Percentiles rank a stretch among this genome's conserved stretches.
Evolutionary conservation across 1,140 invertebrate species (phyloP).

Genomic region (Drosophila repleta): DNA sequence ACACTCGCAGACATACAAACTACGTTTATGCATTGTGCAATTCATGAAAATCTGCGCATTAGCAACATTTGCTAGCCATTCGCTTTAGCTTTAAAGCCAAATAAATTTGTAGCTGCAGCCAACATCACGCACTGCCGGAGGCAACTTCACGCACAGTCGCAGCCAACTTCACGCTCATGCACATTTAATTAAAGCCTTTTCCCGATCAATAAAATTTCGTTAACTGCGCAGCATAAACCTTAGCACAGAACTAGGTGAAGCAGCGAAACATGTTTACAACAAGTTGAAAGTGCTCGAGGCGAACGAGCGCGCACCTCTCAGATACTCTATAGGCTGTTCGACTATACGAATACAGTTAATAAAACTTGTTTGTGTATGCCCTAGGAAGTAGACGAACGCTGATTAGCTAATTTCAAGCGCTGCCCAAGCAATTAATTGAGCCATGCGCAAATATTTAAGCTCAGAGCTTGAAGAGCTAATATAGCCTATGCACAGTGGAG

Average conservation of each 20-base stretch:
- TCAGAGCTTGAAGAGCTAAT: neutral
- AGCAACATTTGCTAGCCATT: neutral
- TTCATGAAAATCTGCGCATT: slow-evolving; percentile 16
- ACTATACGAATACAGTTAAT: too few relatives aligned
- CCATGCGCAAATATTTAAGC: neutral
- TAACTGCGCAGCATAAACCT: slow-evolving; percentile 15
- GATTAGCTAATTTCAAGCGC: too few relatives aligned
- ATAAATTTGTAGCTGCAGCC: neutral
- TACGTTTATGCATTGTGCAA: slow-evolving; percentile 15
- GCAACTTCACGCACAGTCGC: neutral
- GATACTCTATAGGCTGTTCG: slow-evolving; percentile 3
- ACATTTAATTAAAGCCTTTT: neutral
- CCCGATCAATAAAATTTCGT: slow-evolving; percentile 3
- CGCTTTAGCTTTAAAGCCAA: neutral
- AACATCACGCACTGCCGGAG: neutral
- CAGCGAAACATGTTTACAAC: slow-evolving; percentile 36
- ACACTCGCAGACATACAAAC: slow-evolving; percentile 25
- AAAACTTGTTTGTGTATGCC: neutral
- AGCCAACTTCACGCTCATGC: neutral
- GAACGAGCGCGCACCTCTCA: neutral
- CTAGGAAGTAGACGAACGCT: too few relatives aligned
- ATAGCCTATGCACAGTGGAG: neutral
- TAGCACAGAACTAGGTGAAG: slow-evolving; percentile 4
- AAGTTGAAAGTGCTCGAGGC: neutral
- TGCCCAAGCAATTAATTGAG: too few relatives aligned